Percentiles rank a stretch among this genome's conserved stretches.
Evolutionary conservation across 2,797 vertebrate species (phyloP).

Genomic region (Lithobates pipiens): DNA sequence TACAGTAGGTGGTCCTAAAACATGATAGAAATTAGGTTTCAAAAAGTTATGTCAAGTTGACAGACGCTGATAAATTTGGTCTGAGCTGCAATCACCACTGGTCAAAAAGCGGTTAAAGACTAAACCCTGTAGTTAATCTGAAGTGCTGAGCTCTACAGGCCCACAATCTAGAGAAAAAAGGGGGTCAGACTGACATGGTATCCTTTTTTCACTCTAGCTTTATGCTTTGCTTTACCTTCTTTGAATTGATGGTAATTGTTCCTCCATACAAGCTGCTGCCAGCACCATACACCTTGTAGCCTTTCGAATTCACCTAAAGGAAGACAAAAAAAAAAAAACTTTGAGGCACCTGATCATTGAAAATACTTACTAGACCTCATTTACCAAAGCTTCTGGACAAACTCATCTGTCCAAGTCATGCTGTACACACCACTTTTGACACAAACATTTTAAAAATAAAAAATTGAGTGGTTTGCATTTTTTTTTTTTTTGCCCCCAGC

Average conservation of each 20-base stretch:
- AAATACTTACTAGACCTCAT: not conserved
- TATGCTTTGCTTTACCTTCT: constrained; percentile 82
- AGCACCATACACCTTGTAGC: constrained; percentile 96
- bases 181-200: not conserved
- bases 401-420: too few species aligned
- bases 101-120: too few species aligned
- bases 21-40: too few species aligned
- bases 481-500: too few species aligned
- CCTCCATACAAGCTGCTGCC: constrained; percentile 95
- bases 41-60: too few species aligned
- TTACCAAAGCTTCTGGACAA: not conserved
- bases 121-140: too few species aligned
- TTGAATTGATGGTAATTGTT: constrained; percentile 95
- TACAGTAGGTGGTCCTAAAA: too few species aligned
- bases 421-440: not conserved
- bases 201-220: not conserved
- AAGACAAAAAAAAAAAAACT: not conserved
- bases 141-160: too few species aligned
- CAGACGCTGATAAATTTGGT: too few species aligned
- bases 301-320: constrained; percentile 94
- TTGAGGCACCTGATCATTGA: not conserved
- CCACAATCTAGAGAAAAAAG: too few species aligned
- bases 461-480: too few species aligned
- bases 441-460: not conserved
- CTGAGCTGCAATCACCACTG: too few species aligned